Evolutionary conservation across 2,888 invertebrate genomes (phyloP).

Genomic region (Lymantria monacha): DNA sequence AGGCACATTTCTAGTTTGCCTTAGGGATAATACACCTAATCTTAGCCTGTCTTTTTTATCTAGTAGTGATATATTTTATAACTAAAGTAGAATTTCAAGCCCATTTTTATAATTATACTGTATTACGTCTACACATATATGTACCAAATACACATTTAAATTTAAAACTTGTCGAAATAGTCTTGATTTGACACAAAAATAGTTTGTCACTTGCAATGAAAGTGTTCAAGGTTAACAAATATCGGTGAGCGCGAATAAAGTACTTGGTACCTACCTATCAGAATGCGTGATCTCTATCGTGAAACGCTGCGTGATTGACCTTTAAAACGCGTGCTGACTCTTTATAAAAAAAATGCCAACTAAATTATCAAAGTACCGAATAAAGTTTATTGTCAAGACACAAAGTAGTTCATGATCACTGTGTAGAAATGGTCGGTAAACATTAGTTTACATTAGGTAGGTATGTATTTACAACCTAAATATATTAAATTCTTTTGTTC

Average conservation of each 20-base stretch:
- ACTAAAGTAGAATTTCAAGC: no score
- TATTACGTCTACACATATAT: no score
- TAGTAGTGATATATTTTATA: no score
- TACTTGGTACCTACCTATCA: constrained; percentile 15
- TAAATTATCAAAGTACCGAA: constrained; percentile 16
- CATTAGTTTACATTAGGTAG: background rate
- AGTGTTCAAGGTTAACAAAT: constrained; percentile 40
- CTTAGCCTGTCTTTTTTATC: no score
- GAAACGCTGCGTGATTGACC: constrained; percentile 43
- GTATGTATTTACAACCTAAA: no score
- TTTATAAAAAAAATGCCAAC: constrained; percentile 15
- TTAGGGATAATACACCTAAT: no score
- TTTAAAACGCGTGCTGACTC: constrained; percentile 32
- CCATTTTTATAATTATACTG: no score
- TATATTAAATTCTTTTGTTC: no score
- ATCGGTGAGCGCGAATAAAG: constrained; percentile 21
- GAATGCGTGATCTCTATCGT: constrained; percentile 34
- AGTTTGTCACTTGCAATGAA: constrained; percentile 31
- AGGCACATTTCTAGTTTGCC: no score
- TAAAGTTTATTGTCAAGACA: constrained; percentile 18
- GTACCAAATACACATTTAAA: no score
- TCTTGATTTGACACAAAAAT: background rate
- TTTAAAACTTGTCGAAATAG: no score
- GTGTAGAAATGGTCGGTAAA: background rate
- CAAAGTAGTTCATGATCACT: constrained; percentile 35